phyloP scores from a whole-genome alignment of 2,113 vertebrate species.

The Menidia beryllina region DNA sequence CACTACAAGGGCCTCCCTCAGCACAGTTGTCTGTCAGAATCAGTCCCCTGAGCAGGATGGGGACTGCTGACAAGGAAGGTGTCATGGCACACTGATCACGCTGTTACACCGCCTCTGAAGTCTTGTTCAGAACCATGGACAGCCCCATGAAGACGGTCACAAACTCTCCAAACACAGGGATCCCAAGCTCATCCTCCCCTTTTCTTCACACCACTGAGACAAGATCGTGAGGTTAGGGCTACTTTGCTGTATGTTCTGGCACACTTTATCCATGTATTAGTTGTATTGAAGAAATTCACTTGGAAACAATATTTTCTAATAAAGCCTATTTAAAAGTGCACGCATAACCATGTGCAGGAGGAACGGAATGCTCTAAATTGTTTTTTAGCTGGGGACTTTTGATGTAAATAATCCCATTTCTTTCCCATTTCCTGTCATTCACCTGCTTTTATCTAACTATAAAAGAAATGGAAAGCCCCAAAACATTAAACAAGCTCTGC shows the following conservation, averaged over 20 bases:
- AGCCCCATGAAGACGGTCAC: constrained; percentile 46
- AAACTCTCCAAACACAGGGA: constrained; percentile 5
- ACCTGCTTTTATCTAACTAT: neutral
- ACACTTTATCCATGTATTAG: too few species aligned
- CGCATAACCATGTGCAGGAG: neutral
- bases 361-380: neutral
- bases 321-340: neutral
- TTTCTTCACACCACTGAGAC: constrained; percentile 1
- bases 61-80: constrained; percentile 76
- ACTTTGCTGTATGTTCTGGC: too few species aligned
- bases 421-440: neutral
- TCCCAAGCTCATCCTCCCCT: constrained; percentile 1
- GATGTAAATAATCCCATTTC: neutral
- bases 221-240: too few species aligned
- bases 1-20: constrained; percentile 75
- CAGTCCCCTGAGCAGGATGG: constrained; percentile 66
- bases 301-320: neutral
- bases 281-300: too few species aligned
- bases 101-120: constrained; percentile 54
- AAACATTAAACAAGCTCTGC: neutral
- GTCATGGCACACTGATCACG: constrained; percentile 72
- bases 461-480: neutral
- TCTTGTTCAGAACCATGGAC: constrained; percentile 72
- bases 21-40: constrained; percentile 73
- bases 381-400: neutral